Percentiles rank a stretch among this genome's conserved stretches.
Conservation (phyloP, 2,797 vertebrate species). For the Chloroceryle amazona region DNA sequence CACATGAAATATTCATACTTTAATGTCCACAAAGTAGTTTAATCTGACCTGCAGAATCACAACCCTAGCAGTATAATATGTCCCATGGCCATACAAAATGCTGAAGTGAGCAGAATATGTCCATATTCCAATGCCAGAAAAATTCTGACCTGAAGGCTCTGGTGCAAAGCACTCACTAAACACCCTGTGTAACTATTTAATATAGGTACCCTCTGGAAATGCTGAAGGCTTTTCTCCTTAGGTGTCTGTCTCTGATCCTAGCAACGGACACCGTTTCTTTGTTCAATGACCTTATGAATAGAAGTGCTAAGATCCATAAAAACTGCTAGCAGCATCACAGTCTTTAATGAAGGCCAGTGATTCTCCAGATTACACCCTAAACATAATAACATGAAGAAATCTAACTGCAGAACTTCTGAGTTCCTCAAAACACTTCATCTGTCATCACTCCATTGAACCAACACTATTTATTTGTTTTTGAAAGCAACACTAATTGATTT, state of each 20-base stretch:
- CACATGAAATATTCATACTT: conserved; percentile 82
- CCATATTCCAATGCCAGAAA: conserved; percentile 45
- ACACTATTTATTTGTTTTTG: conserved; percentile 48
- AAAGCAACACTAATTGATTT: conserved; percentile 76
- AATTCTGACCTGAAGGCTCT: conserved; percentile 2
- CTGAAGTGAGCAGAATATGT: conserved; percentile 62
- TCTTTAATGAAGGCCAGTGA: not conserved
- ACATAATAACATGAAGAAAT: not conserved
- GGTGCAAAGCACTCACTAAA: conserved; percentile 29
- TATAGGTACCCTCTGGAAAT: conserved; percentile 22
- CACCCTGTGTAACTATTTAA: not conserved
- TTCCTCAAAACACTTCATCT: conserved; percentile 22
- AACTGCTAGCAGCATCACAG: not conserved
- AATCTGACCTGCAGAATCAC: conserved; percentile 76
- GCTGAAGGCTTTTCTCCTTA: conserved; percentile 23
- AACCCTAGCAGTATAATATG: conserved; percentile 49
- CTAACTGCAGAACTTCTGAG: not conserved
- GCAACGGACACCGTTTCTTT: not conserved
- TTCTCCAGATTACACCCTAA: not conserved
- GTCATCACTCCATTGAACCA: conserved; percentile 33
- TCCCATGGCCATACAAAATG: conserved; percentile 43
- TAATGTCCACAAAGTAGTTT: conserved; percentile 79
- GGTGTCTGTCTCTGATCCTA: conserved; percentile 21
- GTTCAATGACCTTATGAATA: conserved; percentile 21
- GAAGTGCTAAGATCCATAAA: not conserved